These are phyloP conservation scores for Eumeta japonica DNA, from an alignment of 1,140 invertebrate genomes.

Conservation along the genomic window DNA sequence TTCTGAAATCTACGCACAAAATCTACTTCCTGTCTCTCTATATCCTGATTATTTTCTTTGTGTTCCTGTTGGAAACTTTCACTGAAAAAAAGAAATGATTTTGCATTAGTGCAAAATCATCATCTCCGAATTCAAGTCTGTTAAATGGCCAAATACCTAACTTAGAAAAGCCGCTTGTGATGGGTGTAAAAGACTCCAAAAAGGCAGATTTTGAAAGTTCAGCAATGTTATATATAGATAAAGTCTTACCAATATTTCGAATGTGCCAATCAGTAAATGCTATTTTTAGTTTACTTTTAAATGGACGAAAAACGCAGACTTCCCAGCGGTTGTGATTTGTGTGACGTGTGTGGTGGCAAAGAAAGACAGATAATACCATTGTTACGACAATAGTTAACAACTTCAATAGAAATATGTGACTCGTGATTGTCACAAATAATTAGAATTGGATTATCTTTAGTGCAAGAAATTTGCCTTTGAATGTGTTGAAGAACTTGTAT, in stretches of 20 bases:
- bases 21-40: not conserved
- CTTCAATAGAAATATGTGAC: conserved; percentile 3
- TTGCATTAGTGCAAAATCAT: conserved; percentile 1
- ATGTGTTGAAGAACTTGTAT: conserved; percentile 1
- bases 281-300: conserved; percentile 21
- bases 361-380: conserved; percentile 30
- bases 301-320: conserved; percentile 27
- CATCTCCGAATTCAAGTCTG: conserved; percentile 1
- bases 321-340: conserved; percentile 33
- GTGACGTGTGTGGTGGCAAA: conserved; percentile 17
- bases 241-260: not conserved
- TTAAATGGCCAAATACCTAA: conserved; percentile 2
- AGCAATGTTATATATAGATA: not conserved
- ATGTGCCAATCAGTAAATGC: not conserved
- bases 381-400: conserved; percentile 19
- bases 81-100: too few species aligned
- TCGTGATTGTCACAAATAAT: too few species aligned
- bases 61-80: not conserved
- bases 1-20: not conserved
- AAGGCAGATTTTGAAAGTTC: not conserved
- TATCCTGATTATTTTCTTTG: conserved; percentile 1
- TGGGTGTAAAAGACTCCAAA: not conserved
- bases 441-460: conserved; percentile 1
- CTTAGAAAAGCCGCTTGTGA: not conserved
- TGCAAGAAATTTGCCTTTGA: not conserved